phyloP scores from a whole-genome alignment of 1,140 invertebrate species.

The Caenorhabditis brenneri region DNA sequence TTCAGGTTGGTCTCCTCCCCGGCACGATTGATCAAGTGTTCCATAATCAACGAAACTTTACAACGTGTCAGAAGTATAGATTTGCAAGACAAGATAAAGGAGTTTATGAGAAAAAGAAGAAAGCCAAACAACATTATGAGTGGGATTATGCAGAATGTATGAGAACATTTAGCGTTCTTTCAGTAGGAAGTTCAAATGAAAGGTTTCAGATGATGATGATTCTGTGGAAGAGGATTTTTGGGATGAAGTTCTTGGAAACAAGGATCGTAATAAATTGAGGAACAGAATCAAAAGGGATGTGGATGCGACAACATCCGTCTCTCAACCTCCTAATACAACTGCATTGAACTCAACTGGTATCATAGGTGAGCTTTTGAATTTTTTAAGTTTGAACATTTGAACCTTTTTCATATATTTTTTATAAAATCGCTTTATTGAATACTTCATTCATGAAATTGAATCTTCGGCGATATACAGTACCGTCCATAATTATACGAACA shows the following conservation, averaged over 20 bases:
- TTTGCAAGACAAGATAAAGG: conserved; percentile 29
- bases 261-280: background rate
- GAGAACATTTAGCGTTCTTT: background rate
- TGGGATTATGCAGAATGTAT: conserved; percentile 22
- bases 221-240: background rate
- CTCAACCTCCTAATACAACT: background rate
- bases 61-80: conserved; percentile 22
- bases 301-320: background rate
- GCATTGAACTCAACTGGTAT: conserved; percentile 11
- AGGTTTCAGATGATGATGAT: conserved; percentile 30
- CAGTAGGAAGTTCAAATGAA: background rate
- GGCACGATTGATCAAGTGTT: conserved; percentile 11
- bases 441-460: no score
- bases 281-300: background rate
- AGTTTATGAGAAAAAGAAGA: conserved; percentile 38
- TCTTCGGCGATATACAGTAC: no score
- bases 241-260: background rate
- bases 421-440: no score
- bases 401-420: no score
- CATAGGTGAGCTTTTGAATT: background rate
- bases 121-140: conserved; percentile 26
- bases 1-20: background rate
- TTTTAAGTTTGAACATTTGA: no score
- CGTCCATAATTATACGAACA: no score
- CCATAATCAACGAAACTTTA: conserved; percentile 12